Evolutionary conservation across 1,140 invertebrate species (phyloP), one percentile per base, ranked within the genome.

Genomic region (Dryas iulia): DNA sequence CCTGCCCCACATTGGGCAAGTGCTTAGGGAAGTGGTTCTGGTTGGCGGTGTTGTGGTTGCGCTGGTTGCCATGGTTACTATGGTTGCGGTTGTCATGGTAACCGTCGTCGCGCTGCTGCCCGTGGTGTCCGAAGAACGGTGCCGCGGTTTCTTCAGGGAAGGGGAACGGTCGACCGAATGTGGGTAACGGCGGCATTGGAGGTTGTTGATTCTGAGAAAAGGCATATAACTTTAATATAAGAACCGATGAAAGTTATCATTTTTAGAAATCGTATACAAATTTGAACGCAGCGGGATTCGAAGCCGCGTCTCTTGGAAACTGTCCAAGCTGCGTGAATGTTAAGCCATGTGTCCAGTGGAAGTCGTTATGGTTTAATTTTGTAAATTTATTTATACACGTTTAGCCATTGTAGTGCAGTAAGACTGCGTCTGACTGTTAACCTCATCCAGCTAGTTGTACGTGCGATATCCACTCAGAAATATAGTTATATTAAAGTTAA

Each of bases 181-280:
- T 66, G 8, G 79, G 76, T 47, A 62, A 74, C 10, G 77, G 79
- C 4, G 78, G 78, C 12, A 80, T 24, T 5, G 76, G 79, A 0
- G 77, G 72, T 53, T 47, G 39, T 5, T 71, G 74, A 33, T 66
- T 79, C 74, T 79, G 72, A 14, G 62, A 66, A 14, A 66, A 33
- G 2, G 4, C 31, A 59, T 31, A 31, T 25, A 56, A 56, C 1
- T 56, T 56, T 25, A 25, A n/a, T 25, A 10, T 10, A 58, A 11
- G 12, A n/a, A n/a, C n/a, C n/a, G n/a, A n/a, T n/a, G n/a, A n/a
- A n/a, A n/a, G n/a, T n/a, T n/a, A n/a, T n/a, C n/a, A n/a, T n/a
- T n/a, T n/a, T n/a, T n/a, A n/a, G n/a, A n/a, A n/a, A n/a, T n/a
- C n/a, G n/a, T n/a, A n/a, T n/a, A n/a, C n/a, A n/a, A n/a, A n/a